Conservation (phyloP, 2,888 invertebrate species). For the Lepidocyrtinus sp. region DNA sequence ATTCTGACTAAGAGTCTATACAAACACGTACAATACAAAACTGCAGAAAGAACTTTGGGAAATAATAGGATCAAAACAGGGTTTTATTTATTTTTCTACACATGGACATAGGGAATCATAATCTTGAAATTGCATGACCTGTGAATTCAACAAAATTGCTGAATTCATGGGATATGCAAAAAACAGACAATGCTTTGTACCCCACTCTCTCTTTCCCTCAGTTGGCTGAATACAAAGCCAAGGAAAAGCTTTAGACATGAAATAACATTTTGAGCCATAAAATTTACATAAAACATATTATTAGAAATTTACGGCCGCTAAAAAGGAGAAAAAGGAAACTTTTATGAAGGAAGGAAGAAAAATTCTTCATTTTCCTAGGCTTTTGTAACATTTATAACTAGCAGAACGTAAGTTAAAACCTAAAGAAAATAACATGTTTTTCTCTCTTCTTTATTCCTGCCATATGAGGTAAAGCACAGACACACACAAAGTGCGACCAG, state of each 20-base stretch:
- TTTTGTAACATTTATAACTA: too few species aligned
- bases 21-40: too few species aligned
- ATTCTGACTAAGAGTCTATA: constrained; percentile 1
- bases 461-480: constrained; percentile 5
- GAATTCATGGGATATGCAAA: neutral
- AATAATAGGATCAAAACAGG: constrained; percentile 11
- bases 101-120: neutral
- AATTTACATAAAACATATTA: constrained; percentile 42
- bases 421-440: too few species aligned
- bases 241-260: neutral
- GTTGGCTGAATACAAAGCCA: too few species aligned
- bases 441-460: neutral
- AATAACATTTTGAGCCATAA: constrained; percentile 32
- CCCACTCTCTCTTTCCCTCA: neutral
- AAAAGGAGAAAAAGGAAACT: constrained; percentile 27
- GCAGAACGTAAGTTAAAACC: too few species aligned
- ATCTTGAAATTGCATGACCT: neutral
- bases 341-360: constrained; percentile 26
- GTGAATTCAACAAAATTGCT: neutral
- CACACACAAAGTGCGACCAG: neutral
- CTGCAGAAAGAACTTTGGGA: constrained; percentile 21
- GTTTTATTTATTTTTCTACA: neutral
- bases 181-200: neutral
- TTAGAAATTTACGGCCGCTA: constrained; percentile 32
- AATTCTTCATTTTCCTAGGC: neutral